Evolutionary conservation across 1,140 invertebrate species (phyloP).

Genomic region (Drosophila tsacasi): DNA sequence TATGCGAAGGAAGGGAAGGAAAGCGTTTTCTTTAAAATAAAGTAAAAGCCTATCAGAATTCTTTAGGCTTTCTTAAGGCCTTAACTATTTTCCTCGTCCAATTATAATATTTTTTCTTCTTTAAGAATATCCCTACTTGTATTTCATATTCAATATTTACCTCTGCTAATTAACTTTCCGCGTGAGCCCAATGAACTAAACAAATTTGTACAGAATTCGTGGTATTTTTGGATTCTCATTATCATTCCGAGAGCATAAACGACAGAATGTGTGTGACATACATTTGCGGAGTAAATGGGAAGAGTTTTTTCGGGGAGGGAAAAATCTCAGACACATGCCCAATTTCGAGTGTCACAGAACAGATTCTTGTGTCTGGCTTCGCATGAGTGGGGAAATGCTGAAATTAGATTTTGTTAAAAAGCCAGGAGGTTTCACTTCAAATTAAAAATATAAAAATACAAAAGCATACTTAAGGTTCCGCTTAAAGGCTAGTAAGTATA

Average conservation of each 20-base stretch:
- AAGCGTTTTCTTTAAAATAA: not conserved
- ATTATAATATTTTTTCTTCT: not conserved
- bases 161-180: conserved; percentile 43
- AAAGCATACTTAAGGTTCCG: not conserved
- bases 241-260: conserved; percentile 40
- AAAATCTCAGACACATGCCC: conserved; percentile 27
- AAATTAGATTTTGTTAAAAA: conserved; percentile 1
- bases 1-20: too few species aligned
- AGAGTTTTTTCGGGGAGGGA: not conserved
- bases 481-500: not conserved
- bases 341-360: conserved; percentile 34
- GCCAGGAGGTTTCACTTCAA: not conserved
- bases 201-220: conserved; percentile 29
- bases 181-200: conserved; percentile 34
- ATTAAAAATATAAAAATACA: not conserved
- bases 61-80: not conserved
- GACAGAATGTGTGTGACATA: conserved; percentile 40
- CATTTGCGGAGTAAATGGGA: not conserved
- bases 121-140: not conserved
- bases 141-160: conserved; percentile 28
- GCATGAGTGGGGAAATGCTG: not conserved
- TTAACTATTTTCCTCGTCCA: not conserved
- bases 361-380: conserved; percentile 19
- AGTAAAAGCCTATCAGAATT: not conserved
- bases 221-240: conserved; percentile 38